These are phyloP conservation scores for Lanistes nyassanus DNA, from an alignment of 1,140 invertebrate genomes.

Conservation along the genomic window DNA sequence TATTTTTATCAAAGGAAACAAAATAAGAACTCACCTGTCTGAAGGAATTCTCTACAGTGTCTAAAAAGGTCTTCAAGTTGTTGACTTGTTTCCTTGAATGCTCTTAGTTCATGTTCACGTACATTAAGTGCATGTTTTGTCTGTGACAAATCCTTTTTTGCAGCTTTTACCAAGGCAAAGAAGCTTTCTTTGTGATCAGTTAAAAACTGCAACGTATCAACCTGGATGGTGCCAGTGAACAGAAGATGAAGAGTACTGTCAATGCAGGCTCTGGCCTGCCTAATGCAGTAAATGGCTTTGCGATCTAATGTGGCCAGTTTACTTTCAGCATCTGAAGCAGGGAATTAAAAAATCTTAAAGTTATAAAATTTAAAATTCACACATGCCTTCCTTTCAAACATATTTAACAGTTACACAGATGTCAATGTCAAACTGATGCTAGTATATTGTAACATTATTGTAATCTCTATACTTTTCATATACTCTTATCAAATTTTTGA, in stretches of 20 bases:
- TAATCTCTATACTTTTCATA: no score
- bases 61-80: not conserved
- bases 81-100: not conserved
- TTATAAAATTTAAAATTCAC: no score
- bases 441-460: no score
- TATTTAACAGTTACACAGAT: no score
- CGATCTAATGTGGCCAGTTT: not conserved
- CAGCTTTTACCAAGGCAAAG: not conserved
- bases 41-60: not conserved
- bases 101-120: not conserved
- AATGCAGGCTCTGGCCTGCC: not conserved
- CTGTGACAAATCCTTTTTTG: no score
- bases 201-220: not conserved
- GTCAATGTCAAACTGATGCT: no score
- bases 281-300: not conserved
- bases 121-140: not conserved
- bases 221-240: not conserved
- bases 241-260: not conserved
- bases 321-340: not conserved
- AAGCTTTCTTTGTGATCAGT: not conserved
- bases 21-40: not conserved
- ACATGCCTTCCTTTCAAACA: no score
- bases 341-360: not conserved
- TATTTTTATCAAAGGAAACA: no score
- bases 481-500: no score